Base-by-base conservation (phyloP, 1,140 invertebrate genomes). In the Camponotus floridanus region DNA sequence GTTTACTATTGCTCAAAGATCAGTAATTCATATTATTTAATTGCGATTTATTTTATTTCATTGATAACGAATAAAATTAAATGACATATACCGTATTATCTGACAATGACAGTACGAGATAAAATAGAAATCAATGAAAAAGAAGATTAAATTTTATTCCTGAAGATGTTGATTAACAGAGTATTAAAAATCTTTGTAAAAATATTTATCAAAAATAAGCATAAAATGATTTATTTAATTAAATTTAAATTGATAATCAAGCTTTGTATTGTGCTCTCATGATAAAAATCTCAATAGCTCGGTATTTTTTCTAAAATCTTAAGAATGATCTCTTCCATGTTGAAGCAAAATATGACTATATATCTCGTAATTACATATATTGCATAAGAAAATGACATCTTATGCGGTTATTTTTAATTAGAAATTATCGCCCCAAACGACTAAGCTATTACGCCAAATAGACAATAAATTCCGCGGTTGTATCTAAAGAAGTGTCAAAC, bases 381-480 rank as follows among this genome's bases (percentile, higher is more conserved):
- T 26, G 48, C n/a, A 9, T 39, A 7, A 74, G 4, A 3, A 13
- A 59, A 55, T 21, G 26, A 73, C 26, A 48, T 5, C 1, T 83
- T n/a, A 31, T 21, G 45, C 1, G 26, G 67, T 57, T 33, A 73
- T 18, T 55, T 74, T 21, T 83, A 73, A 74, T 83, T 62, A 70
- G 26, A 45, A 36, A 62, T 83, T 81, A 65, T 61, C 48, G 48
- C 2, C 8, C n/a, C 6, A 39, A 33, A 4, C 18, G 78, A 61
- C 21, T 33, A 59, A 79, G 26, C 45, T 61, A 74, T 83, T 48
- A 31, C 13, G 55, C 26, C 18, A 62, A 68, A 1, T 83, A 5
- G 26, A 31, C 55, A 73, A 83, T 74, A 74, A 74, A 83, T 83
- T 36, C 68, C 36, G n/a, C 55, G 18, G 39, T 36, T 39, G 39